These are phyloP conservation scores for Candidula unifasciata DNA, from an alignment of 2,888 invertebrate genomes.

Conservation along the genomic window DNA sequence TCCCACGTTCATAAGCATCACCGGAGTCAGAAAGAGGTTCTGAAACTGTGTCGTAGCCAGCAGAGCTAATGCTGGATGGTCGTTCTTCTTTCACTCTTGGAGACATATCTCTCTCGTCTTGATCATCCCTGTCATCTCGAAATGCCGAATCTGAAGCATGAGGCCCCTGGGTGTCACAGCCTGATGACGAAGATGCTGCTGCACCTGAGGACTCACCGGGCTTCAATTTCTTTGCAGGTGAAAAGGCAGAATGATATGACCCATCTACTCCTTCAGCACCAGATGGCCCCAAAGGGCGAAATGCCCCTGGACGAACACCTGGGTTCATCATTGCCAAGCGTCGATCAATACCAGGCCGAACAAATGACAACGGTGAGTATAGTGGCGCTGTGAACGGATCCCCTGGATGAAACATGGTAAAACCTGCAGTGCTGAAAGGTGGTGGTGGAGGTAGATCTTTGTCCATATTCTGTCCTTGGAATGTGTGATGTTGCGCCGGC, in stretches of 20 bases:
- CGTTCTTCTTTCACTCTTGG: conserved; percentile 67
- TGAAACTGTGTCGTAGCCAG: conserved; percentile 68
- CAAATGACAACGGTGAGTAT: conserved; percentile 70
- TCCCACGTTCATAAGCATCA: conserved; percentile 66
- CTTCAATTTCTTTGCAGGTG: conserved; percentile 71
- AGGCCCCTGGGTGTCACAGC: conserved; percentile 53
- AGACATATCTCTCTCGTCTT: conserved; percentile 53
- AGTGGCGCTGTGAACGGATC: conserved; percentile 73
- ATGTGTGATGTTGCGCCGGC: conserved; percentile 61
- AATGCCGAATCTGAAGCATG: conserved; percentile 40
- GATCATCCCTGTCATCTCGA: conserved; percentile 54
- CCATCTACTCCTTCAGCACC: conserved; percentile 58
- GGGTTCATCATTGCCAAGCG: conserved; percentile 62
- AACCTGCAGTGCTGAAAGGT: conserved; percentile 64
- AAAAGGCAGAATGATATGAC: conserved; percentile 72
- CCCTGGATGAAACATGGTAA: conserved; percentile 71
- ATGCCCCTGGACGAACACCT: conserved; percentile 62
- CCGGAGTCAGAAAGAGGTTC: conserved; percentile 70
- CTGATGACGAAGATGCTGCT: conserved; percentile 47
- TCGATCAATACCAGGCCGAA: conserved; percentile 66
- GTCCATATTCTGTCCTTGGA: conserved; percentile 60
- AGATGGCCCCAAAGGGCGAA: conserved; percentile 64
- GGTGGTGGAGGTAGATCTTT: conserved; percentile 58
- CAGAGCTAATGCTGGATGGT: conserved; percentile 69
- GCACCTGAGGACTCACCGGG: conserved; percentile 57